phyloP scores from a whole-genome alignment of 2,113 vertebrate species.

The Ciconia stormi region DNA sequence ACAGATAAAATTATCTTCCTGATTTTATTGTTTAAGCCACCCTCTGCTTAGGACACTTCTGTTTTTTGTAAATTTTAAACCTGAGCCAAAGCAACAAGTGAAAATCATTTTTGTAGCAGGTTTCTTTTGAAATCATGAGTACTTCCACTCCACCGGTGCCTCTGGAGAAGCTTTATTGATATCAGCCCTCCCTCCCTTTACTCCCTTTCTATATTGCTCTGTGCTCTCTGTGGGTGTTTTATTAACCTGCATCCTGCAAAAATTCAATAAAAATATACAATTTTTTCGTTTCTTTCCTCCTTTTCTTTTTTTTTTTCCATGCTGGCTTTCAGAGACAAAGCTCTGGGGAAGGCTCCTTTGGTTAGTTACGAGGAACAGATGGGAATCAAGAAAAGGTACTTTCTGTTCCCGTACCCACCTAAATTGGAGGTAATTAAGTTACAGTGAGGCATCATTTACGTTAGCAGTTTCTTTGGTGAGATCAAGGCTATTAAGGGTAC shows the following conservation, averaged over 20 bases:
- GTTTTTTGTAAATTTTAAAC: neutral
- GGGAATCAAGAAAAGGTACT: conserved; percentile 45
- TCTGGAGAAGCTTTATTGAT: conserved; percentile 52
- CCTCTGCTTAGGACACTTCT: neutral
- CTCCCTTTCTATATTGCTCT: conserved; percentile 45
- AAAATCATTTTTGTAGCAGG: neutral
- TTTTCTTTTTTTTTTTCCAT: neutral
- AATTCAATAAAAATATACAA: conserved; percentile 61
- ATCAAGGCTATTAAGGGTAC: conserved; percentile 61
- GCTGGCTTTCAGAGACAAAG: conserved; percentile 7
- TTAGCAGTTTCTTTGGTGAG: conserved; percentile 63
- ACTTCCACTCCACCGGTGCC: neutral
- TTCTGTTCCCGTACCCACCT: conserved; percentile 29
- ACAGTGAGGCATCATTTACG: conserved; percentile 56
- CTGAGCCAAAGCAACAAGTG: conserved; percentile 7
- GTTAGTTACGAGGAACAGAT: conserved; percentile 47
- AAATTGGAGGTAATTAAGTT: conserved; percentile 64
- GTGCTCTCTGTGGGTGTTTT: conserved; percentile 53
- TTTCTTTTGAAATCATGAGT: conserved; percentile 22
- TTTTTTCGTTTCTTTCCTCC: neutral
- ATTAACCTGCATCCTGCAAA: conserved; percentile 61
- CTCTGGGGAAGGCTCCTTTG: conserved; percentile 34
- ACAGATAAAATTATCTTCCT: neutral
- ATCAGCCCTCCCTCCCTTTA: conserved; percentile 27
- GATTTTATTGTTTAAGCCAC: neutral